Evolutionary conservation across 2,797 vertebrate genomes (phyloP).

Genomic region (Leucoraja ocellata): DNA sequence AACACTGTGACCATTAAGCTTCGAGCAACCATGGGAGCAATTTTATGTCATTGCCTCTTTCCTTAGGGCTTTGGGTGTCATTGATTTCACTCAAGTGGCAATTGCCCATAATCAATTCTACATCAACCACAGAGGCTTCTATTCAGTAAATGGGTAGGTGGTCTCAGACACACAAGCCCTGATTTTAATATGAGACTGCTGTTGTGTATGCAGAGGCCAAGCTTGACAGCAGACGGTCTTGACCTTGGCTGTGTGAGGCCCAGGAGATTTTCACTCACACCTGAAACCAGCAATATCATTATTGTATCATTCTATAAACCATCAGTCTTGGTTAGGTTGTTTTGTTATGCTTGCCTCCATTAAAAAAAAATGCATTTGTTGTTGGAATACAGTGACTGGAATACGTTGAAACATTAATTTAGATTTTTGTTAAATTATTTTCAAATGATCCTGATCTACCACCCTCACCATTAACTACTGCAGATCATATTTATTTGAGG

Average conservation of each 20-base stretch:
- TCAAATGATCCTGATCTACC: background rate
- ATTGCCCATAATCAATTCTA: conserved; percentile 22
- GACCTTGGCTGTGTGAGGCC: conserved; percentile 8
- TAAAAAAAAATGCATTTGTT: background rate
- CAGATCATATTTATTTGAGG: background rate
- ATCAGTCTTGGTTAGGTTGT: background rate
- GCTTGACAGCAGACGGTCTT: background rate
- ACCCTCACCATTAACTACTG: too few relatives aligned
- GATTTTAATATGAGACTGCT: background rate
- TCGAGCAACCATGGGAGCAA: background rate
- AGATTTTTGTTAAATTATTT: background rate
- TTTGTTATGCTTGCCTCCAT: background rate
- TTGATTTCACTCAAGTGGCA: conserved; percentile 24
- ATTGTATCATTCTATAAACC: background rate
- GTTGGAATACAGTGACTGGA: background rate
- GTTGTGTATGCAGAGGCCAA: conserved; percentile 5
- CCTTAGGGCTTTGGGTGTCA: background rate
- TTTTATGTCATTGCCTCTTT: background rate
- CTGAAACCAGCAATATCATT: background rate
- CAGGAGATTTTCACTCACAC: background rate
- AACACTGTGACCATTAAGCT: background rate
- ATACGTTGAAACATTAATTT: background rate
- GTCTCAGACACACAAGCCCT: background rate
- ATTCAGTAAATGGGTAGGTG: conserved; percentile 22
- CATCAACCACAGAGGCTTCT: background rate